Conservation (phyloP, 2,888 invertebrate genomes). For the Byasa hedistus region DNA sequence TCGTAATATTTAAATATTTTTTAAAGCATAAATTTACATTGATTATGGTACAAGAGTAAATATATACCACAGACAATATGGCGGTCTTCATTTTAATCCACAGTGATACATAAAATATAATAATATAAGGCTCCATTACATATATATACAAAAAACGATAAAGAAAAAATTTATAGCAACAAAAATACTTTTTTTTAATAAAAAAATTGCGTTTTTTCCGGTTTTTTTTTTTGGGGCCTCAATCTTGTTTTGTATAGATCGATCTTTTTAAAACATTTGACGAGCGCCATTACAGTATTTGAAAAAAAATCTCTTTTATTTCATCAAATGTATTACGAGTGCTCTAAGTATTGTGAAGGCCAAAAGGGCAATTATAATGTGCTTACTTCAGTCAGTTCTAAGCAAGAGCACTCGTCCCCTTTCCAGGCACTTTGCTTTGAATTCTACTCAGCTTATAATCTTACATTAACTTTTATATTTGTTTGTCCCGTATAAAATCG, state of each 20-base stretch:
- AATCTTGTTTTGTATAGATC: neutral
- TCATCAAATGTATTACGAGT: neutral
- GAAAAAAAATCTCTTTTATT: neutral
- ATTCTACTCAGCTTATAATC: neutral
- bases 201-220: no score
- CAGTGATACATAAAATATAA: no score
- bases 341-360: neutral
- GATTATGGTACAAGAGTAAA: no score
- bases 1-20: no score
- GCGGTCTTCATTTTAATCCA: no score
- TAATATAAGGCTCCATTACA: no score
- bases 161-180: no score
- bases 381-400: slow-evolving; percentile 3
- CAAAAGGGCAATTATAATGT: slow-evolving; percentile 15
- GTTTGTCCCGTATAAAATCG: neutral
- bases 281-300: neutral
- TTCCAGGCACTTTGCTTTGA: neutral
- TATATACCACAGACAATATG: no score
- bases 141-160: no score
- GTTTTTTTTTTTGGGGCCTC: neutral
- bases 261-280: neutral
- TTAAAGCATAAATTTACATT: no score
- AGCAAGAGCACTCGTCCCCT: slow-evolving; percentile 1
- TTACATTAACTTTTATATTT: neutral
- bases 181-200: no score